Conservation (phyloP, 2,888 invertebrate species). For the Junonia oenone region DNA sequence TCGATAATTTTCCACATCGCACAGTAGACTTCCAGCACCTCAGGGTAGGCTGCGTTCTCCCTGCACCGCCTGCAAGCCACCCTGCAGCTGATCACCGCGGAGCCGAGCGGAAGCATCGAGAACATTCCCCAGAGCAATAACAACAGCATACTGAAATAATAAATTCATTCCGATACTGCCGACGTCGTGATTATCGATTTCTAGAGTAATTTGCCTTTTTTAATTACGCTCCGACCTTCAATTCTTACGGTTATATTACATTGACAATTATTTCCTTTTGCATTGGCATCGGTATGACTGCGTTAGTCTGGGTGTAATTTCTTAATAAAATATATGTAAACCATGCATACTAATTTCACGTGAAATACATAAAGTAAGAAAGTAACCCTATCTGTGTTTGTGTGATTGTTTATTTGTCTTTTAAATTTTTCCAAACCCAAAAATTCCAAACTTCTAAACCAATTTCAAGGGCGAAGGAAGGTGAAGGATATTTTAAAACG, state of each 20-base stretch:
- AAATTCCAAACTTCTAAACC: too few relatives aligned
- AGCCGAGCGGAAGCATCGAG: conserved; percentile 6
- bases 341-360: too few relatives aligned
- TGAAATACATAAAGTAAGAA: too few relatives aligned
- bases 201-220: background rate
- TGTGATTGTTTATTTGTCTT: too few relatives aligned
- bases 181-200: background rate
- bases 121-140: conserved; percentile 7
- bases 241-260: background rate
- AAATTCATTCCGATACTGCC: background rate
- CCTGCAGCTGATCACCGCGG: conserved; percentile 44
- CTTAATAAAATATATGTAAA: too few relatives aligned
- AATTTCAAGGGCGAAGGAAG: too few relatives aligned
- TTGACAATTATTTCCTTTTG: background rate
- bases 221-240: background rate
- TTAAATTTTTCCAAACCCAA: too few relatives aligned
- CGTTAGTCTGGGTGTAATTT: too few relatives aligned
- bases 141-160: conserved; percentile 4
- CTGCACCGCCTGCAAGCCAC: conserved; percentile 51
- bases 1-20: too few relatives aligned
- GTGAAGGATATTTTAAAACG: background rate
- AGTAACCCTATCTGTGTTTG: too few relatives aligned
- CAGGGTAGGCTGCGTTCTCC: conserved; percentile 31
- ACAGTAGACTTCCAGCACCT: conserved; percentile 56
- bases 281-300: too few relatives aligned